Base-by-base conservation (phyloP, 92 coral and sea anemone species). In the Porites cylindrica region DNA sequence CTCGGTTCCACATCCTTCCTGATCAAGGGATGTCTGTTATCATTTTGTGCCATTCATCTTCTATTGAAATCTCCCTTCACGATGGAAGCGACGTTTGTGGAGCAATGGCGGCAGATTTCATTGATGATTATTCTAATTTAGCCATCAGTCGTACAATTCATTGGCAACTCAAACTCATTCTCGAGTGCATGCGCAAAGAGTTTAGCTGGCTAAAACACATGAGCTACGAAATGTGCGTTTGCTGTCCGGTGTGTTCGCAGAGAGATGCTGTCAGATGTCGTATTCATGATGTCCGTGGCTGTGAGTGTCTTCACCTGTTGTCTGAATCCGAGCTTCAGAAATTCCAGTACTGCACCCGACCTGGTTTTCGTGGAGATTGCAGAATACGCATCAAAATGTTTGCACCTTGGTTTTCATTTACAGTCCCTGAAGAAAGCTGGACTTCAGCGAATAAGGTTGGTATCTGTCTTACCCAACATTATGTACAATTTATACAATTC, bases 161-260 rank as follows among this genome's bases (percentile, higher is more conserved):
- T 23, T 61, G 66, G 52, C 43, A 56, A 10, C 11, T 76, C 7
- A 23, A 51, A 18, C 11, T 56, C 14, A 61, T 76, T 8, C 68
- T 88, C 13, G 47, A 82, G 66, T 29, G 58, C 65, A 88, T 88
- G 91, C 76, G 87, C 2, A 19, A 6, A 18, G 80, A 67, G 47
- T 88, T 66, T 21, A 38, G 75, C 38, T 88, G 91, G 91, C 84
- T 88, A 68, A 75, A 62, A 23, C 66, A 29, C 51, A 51, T 76
- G 77, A 62, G 17, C 4, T 56, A 56, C 61, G 3, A 56, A 56
- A 56, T 56, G 17, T 56, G 61, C 61, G 61, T 56, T 14, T 56
- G 61, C 61, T 56, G 61, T 8, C 61, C 61, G 12, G 61, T 56
- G 13, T 56, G 61, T 56, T 14, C 61, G 11, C 12, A 56, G 16